Base-by-base conservation (phyloP, 2,888 invertebrate genomes). In the Hypolimnas misippus region DNA sequence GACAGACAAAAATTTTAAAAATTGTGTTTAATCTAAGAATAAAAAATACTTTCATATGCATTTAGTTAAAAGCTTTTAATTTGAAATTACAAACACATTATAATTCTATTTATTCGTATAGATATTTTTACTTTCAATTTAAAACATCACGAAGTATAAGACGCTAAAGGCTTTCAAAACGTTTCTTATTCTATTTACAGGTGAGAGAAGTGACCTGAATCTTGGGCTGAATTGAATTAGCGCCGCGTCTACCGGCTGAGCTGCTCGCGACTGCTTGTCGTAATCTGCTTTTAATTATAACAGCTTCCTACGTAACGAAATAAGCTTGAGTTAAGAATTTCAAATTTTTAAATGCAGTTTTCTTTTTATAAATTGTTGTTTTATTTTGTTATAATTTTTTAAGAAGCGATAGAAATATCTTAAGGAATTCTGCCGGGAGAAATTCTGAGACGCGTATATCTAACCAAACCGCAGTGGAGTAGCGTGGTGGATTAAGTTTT, bases 181-280 rank as follows among this genome's bases (percentile, higher is more conserved):
- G 66, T 62, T 67, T 70, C 67, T 67, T 61, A 70, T 76, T 73
- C 73, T 78, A 80, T 81, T 82, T 82, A 73, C 79, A 75, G 74
- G 74, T 73, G 62, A 71, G 72, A 66, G 75, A 73, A 75, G 69
- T 79, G 82, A 80, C 83, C 82, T 81, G 75, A 70, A 81, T 78
- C 68, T 70, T 72, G n/a, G 65, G 73, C 70, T 72, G 75, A 80
- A 84, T 81, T 78, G 73, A 81, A 82, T 83, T 81, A 83, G 73
- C 73, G 71, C 70, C 68, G 60, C 52, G 53, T 52, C 52, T 52
- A 16, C 33, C 44, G 42, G 42, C 42, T 58, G 73, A 69, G 73
- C 72, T 78, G 75, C 78, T 79, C 77, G 73, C 76, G 70, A 74
- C 70, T 70, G 70, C 54, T 58, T 33, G 55, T 57, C 54, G 56